Evolutionary conservation across 2,113 vertebrate species (phyloP).

Genomic region (Oceanodroma tethys): DNA sequence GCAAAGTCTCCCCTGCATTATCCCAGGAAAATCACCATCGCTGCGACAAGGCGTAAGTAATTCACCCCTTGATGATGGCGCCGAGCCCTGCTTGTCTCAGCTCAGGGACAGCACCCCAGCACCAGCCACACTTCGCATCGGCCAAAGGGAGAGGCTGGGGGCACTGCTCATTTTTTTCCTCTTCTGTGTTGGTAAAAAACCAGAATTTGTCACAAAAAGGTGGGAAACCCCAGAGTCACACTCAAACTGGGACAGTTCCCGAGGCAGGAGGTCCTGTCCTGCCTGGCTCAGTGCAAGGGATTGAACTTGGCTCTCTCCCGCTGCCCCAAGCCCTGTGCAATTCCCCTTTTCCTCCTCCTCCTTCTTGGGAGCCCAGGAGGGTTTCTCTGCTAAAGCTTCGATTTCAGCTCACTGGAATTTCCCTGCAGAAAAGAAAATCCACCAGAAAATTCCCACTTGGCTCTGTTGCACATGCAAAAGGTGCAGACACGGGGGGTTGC

Average conservation of each 20-base stretch:
- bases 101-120: background rate
- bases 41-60: rapidly evolving
- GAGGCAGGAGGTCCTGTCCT: background rate
- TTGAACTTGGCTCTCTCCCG: background rate
- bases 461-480: background rate
- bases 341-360: background rate
- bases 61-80: background rate
- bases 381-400: background rate
- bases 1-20: background rate
- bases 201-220: background rate
- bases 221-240: background rate
- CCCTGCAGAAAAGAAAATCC: background rate
- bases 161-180: background rate
- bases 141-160: background rate
- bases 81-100: rapidly evolving
- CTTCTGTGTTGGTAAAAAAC: background rate
- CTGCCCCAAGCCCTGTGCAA: background rate
- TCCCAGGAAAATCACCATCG: background rate
- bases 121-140: rapidly evolving
- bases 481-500: rapidly evolving
- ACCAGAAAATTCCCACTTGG: background rate
- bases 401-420: constrained; percentile 24
- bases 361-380: background rate
- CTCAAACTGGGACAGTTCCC: background rate
- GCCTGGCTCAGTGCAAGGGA: background rate